Conservation (phyloP, 2,888 invertebrate species). For the Lacanobia oleracea region DNA sequence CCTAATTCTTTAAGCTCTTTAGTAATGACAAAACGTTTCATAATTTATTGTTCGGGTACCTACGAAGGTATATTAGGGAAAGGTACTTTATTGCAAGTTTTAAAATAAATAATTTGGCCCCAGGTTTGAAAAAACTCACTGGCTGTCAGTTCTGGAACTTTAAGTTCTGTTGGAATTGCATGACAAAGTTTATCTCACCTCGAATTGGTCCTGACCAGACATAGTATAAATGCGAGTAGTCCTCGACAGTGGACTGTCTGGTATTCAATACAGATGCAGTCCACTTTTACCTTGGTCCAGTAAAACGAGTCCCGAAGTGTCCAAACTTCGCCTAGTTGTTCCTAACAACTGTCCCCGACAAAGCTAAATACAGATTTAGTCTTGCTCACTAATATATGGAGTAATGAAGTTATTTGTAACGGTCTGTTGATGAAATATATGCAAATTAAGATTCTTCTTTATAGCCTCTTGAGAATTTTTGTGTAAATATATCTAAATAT, state of each 20-base stretch:
- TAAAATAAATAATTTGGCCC: too few species aligned
- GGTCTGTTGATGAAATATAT: background rate
- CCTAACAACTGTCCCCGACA: background rate
- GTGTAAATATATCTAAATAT: background rate
- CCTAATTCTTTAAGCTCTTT: too few species aligned
- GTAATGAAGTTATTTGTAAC: background rate
- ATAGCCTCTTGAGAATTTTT: background rate
- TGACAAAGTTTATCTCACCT: background rate
- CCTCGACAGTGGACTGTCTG: background rate
- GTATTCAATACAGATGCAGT: background rate
- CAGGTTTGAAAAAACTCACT: too few species aligned
- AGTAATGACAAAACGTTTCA: too few species aligned
- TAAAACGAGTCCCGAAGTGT: constrained; percentile 11
- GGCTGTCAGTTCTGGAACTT: too few species aligned
- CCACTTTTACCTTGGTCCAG: background rate
- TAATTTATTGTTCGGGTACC: too few species aligned
- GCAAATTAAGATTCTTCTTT: background rate
- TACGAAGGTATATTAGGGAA: too few species aligned
- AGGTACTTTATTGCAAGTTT: too few species aligned
- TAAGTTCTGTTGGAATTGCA: too few species aligned
- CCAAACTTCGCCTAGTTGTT: constrained; percentile 27
- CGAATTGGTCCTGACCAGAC: background rate
- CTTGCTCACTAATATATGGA: background rate
- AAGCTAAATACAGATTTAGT: constrained; percentile 19
- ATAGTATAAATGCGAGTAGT: constrained; percentile 25